These are phyloP conservation scores for Falcunculus frontatus DNA, from an alignment of 2,113 vertebrate genomes.

Conservation along the genomic window DNA sequence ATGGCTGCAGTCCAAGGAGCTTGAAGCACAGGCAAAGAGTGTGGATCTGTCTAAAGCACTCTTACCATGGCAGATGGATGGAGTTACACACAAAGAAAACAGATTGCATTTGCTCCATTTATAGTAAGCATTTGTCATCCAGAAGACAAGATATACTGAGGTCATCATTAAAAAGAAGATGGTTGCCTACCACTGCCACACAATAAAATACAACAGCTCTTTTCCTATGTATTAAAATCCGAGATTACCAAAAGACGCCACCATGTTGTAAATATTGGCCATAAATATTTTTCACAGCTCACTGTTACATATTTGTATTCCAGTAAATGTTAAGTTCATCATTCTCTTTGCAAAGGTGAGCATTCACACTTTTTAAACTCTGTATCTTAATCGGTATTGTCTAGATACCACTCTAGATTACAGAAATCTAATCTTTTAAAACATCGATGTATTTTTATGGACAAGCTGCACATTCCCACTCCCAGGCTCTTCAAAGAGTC, in stretches of 20 bases:
- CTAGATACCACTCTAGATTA: neutral
- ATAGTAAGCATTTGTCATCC: neutral
- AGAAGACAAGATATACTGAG: conserved; percentile 7
- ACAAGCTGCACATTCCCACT: neutral
- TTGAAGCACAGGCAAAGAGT: conserved; percentile 24
- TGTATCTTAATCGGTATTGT: neutral
- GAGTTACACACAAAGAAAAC: conserved; percentile 38
- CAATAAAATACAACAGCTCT: neutral
- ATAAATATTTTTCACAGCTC: neutral
- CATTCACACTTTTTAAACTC: neutral
- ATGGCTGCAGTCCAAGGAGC: conserved; percentile 35
- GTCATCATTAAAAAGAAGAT: conserved; percentile 3
- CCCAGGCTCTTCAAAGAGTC: neutral
- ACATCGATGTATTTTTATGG: neutral
- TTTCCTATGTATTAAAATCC: neutral
- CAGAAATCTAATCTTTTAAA: neutral
- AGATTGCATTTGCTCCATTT: conserved; percentile 33
- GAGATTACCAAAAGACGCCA: neutral
- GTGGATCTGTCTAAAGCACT: conserved; percentile 48
- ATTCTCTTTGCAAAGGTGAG: neutral
- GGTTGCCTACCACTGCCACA: neutral
- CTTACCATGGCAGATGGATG: conserved; percentile 47
- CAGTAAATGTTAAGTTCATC: neutral
- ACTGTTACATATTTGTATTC: neutral
- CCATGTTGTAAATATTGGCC: neutral